Evolutionary conservation across 2,888 invertebrate genomes (phyloP), one percentile per base, ranked within the genome.

Genomic region (Himalopsyche anomala): DNA sequence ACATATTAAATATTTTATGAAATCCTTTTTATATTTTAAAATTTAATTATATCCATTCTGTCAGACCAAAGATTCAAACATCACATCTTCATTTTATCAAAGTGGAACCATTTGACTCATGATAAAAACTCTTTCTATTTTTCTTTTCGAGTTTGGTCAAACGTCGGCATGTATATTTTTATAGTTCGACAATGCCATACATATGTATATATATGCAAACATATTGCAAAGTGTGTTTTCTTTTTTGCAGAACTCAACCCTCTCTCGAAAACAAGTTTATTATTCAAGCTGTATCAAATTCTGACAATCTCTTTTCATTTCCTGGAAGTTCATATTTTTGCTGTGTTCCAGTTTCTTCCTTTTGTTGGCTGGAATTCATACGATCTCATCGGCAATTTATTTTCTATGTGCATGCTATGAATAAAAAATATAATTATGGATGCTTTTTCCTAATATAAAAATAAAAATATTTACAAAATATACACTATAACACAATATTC

Each of bases 171-270:
- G 3, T 51, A 51, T 51, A 51, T 51, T 51, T 51, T 51, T 45
- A 45, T 45, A 45, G 45, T 45, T 45, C 45, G 15, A 45, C 45
- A 9, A 45, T 8, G 45, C 2, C n/a, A 56, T 56, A 81, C 45
- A 38, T 42, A n/a, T 81, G 51, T 81, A 81, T 81, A 81, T 81
- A 45, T 81, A 81, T 81, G 54, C 54, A 81, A 38, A 81, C 42
- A 81, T 81, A 81, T 51, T 54, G 12, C 19, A 28, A 81, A 54
- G 12, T 81, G n/a, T 81, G 42, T 51, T 5, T 45, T 42, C 54
- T 17, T 62, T 8, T 62, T n/a, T 62, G 28, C 28, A 28, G 11
- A 28, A 62, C n/a, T 62, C 62, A 62, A 62, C 62, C 62, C 62
- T 28, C 62, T 28, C 62, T 62, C 62, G 62, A 62, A 62, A 62